Evolutionary conservation across 92 coral and sea anemone species (phyloP), one percentile per base, ranked within the genome.

Genomic region (Actinostola sp.): DNA sequence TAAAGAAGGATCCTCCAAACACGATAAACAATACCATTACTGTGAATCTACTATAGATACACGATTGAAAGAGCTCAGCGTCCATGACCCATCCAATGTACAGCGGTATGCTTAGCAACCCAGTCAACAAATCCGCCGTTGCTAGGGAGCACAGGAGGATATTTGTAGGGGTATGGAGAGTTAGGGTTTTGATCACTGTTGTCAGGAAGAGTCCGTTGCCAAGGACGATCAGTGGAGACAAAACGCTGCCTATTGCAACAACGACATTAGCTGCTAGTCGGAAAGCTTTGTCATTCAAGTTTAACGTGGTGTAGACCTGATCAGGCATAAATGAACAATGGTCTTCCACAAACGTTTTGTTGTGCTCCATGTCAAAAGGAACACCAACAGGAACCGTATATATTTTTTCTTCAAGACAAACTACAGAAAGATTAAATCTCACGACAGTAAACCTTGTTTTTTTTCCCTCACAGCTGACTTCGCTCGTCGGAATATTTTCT

Each of bases 91-190:
- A 75, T 2, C 61, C 43, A 35, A 75, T 38, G 41, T 9, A 60
- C 32, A 75, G 51, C 17, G 81, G 81, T 39, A 75, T 35, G 31
- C 53, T 33, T 32, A 75, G 46, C 14, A 64, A 66, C 16, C 81
- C 81, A 13, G 60, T 31, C 34, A 75, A 54, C 16, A 50, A 4
- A 34, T 75, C 81, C 0, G 72, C 81, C 50, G 69, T 34, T 36
- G 68, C 69, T 29, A 75, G 19, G 35, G 67, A 57, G 10, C 72
- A 75, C 1, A 75, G 61, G 54, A 75, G 63, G n/a, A 75, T 36
- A 64, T 75, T 75, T 13, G 81, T 72, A 19, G 81, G 81, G 32
- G 63, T 61, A 38, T 21, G 63, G 36, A 75, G 81, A 1, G 51
- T 19, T 5, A 73, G 51, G 9, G 23, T 64, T 50, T 38, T 60